Percentiles rank a stretch among this genome's conserved stretches.
phyloP scores from a whole-genome alignment of 2,888 invertebrate genomes.

The Microplitis manilae region DNA sequence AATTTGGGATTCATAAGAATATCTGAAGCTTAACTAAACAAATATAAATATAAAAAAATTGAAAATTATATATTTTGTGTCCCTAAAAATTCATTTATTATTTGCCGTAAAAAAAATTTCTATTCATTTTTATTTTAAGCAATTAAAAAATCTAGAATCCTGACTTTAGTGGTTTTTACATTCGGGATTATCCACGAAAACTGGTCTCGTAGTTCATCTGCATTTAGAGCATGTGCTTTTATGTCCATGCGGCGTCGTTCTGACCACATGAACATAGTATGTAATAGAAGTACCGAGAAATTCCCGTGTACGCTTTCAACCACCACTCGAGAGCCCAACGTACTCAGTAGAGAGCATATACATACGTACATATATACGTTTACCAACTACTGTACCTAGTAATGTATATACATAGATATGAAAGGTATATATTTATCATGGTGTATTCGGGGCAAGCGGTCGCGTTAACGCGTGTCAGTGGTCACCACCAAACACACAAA shows the following conservation, averaged over 20 bases:
- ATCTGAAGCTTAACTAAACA: neutral
- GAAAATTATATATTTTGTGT: neutral
- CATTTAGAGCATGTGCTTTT: conserved; percentile 33
- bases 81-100: neutral
- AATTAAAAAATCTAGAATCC: neutral
- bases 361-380: neutral
- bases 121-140: neutral
- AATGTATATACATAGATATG: neutral
- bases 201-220: conserved; percentile 32
- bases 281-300: conserved; percentile 7
- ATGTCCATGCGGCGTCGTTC: conserved; percentile 4
- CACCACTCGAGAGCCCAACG: neutral
- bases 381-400: neutral
- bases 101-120: neutral
- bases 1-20: too few species aligned
- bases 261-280: conserved; percentile 17
- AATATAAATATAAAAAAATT: neutral
- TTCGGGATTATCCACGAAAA: neutral
- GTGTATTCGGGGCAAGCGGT: conserved; percentile 40
- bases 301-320: conserved; percentile 10
- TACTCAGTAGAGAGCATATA: neutral
- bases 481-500: conserved; percentile 20
- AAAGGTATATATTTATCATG: conserved; percentile 10
- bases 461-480: conserved; percentile 48
- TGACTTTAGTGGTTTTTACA: neutral